A percentile compares a stretch with the other conserved stretches of the same genome.
Evolutionary conservation across 2,113 vertebrate species (phyloP).

Genomic region (Macquaria australasica): DNA sequence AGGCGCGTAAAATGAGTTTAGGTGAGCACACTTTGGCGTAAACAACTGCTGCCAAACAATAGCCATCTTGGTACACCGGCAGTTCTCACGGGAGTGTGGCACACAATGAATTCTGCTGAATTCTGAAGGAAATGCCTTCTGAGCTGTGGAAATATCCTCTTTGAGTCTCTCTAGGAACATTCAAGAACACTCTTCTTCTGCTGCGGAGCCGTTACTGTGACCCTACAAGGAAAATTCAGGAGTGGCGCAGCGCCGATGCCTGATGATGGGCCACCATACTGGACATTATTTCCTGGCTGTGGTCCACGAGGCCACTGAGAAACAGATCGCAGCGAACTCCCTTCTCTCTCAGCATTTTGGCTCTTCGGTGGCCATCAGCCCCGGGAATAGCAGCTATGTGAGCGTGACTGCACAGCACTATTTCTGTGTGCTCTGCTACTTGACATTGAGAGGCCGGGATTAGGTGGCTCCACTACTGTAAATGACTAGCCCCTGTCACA

Average conservation of each 20-base stretch:
- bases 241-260: constrained; percentile 31
- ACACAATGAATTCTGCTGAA: constrained; percentile 31
- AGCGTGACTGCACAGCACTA: constrained; percentile 83
- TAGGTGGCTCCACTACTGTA: constrained; percentile 82
- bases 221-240: constrained; percentile 67
- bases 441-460: constrained; percentile 84
- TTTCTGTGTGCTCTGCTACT: constrained; percentile 81
- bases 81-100: constrained; percentile 24
- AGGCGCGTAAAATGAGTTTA: not conserved
- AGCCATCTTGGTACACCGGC: not conserved
- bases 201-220: constrained; percentile 5
- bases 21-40: not conserved
- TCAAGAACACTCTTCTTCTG: constrained; percentile 11
- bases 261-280: constrained; percentile 42
- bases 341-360: constrained; percentile 68
- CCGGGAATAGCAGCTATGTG: constrained; percentile 83
- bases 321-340: constrained; percentile 53
- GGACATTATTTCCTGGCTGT: constrained; percentile 65
- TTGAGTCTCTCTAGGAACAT: constrained; percentile 45
- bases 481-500: constrained; percentile 70
- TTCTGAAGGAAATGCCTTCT: constrained; percentile 58
- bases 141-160: constrained; percentile 42
- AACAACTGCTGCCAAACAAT: constrained; percentile 31
- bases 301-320: constrained; percentile 49
- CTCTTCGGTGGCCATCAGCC: constrained; percentile 67